These are phyloP conservation scores for Conus betulinus DNA, from an alignment of 1,140 invertebrate species.

Conservation along the genomic window DNA sequence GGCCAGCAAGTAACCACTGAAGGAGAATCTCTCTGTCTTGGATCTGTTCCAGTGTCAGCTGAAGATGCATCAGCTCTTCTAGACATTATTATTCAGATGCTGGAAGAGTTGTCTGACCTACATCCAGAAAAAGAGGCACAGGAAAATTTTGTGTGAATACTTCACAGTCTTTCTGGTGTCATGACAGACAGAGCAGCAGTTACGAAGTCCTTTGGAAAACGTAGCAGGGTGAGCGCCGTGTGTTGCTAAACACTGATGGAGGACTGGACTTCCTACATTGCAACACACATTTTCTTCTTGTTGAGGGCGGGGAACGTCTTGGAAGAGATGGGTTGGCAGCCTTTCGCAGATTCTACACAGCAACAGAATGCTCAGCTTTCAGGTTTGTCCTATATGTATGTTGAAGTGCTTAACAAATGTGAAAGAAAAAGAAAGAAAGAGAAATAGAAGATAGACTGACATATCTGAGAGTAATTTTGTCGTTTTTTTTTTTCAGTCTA, in stretches of 20 bases:
- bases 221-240: neutral
- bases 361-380: neutral
- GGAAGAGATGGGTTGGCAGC: neutral
- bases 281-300: neutral
- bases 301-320: neutral
- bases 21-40: too few relatives aligned
- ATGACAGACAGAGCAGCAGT: conserved; percentile 21
- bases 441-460: too few relatives aligned
- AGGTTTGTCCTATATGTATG: too few relatives aligned
- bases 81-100: too few relatives aligned
- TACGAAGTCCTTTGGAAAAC: neutral
- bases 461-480: too few relatives aligned
- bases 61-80: too few relatives aligned
- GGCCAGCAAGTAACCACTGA: too few relatives aligned
- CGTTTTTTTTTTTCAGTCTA: too few relatives aligned
- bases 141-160: neutral
- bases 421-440: too few relatives aligned
- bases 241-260: neutral
- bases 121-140: neutral
- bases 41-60: too few relatives aligned
- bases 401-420: too few relatives aligned
- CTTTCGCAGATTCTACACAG: neutral
- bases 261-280: neutral
- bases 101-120: too few relatives aligned
- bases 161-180: neutral